phyloP scores from a whole-genome alignment of 2,797 vertebrate species.

The Synanceia verrucosa region DNA sequence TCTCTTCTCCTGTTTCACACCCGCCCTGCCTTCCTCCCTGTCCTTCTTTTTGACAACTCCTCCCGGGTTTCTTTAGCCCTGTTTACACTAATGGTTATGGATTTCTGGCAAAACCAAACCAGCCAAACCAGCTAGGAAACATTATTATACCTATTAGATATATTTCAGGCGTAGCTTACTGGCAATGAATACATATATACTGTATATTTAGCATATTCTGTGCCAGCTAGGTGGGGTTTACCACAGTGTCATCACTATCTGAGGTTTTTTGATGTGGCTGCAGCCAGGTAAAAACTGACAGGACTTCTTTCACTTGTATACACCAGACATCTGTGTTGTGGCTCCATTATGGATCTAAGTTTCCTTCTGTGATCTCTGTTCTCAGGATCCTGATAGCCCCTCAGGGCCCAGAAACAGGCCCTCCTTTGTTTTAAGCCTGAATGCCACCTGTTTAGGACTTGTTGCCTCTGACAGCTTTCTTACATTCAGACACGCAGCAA shows the following conservation, averaged over 20 bases:
- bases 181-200: constrained; percentile 1
- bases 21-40: constrained; percentile 29
- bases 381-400: constrained; percentile 59
- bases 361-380: constrained; percentile 57
- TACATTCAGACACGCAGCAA: constrained; percentile 9
- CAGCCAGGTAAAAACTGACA: constrained; percentile 25
- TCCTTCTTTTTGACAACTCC: constrained; percentile 22
- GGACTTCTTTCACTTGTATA: constrained; percentile 21
- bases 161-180: constrained; percentile 1
- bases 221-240: constrained; percentile 10
- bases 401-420: constrained; percentile 60
- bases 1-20: constrained; percentile 65
- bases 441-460: constrained; percentile 69
- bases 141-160: not conserved
- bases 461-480: constrained; percentile 54
- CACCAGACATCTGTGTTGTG: constrained; percentile 58
- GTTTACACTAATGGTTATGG: not conserved
- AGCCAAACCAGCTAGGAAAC: not conserved
- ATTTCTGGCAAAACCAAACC: constrained; percentile 5
- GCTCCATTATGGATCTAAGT: constrained; percentile 46
- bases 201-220: not conserved
- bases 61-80: not conserved
- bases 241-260: constrained; percentile 7
- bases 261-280: constrained; percentile 42
- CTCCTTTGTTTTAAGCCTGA: constrained; percentile 61